Percentiles rank a stretch among this genome's conserved stretches.
Conservation (phyloP, 1,140 invertebrate genomes). For the Colletes latitarsis region DNA sequence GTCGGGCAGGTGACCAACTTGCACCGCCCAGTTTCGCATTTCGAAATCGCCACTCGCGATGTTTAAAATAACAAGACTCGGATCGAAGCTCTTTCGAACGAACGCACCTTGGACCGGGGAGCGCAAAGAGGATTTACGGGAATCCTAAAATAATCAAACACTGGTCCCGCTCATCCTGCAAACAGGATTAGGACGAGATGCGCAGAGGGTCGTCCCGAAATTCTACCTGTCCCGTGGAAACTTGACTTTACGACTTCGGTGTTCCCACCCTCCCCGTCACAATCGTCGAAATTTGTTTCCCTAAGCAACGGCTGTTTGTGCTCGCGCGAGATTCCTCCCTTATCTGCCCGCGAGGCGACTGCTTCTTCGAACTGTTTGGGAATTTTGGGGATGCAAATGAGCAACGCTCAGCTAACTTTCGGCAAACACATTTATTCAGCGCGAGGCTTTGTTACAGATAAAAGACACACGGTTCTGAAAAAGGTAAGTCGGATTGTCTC, state of each 20-base stretch:
- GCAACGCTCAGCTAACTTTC: too few relatives aligned
- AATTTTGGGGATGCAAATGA: too few relatives aligned
- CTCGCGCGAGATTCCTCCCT: not conserved
- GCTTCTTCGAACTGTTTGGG: too few relatives aligned
- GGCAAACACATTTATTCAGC: too few relatives aligned
- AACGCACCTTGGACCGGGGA: not conserved
- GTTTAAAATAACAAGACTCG: too few relatives aligned
- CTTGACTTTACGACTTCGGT: conserved; percentile 39
- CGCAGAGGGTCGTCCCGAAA: not conserved
- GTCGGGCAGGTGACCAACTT: conserved; percentile 38
- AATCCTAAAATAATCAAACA: conserved; percentile 53
- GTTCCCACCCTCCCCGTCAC: not conserved
- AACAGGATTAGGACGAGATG: conserved; percentile 50
- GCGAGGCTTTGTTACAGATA: too few relatives aligned
- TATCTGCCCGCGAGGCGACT: conserved; percentile 6
- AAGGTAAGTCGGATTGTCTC: too few relatives aligned
- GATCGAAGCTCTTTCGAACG: not conserved
- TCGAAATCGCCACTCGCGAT: not conserved
- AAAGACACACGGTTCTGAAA: too few relatives aligned
- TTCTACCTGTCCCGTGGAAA: conserved; percentile 31
- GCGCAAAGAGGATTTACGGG: conserved; percentile 9
- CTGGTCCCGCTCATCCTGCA: conserved; percentile 24
- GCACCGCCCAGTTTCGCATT: conserved; percentile 16
- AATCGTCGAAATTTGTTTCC: conserved; percentile 24
- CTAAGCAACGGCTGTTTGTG: conserved; percentile 3